These are phyloP conservation scores for Archaeoteleia sp. DNA, from an alignment of 2,888 invertebrate genomes.

Conservation along the genomic window DNA sequence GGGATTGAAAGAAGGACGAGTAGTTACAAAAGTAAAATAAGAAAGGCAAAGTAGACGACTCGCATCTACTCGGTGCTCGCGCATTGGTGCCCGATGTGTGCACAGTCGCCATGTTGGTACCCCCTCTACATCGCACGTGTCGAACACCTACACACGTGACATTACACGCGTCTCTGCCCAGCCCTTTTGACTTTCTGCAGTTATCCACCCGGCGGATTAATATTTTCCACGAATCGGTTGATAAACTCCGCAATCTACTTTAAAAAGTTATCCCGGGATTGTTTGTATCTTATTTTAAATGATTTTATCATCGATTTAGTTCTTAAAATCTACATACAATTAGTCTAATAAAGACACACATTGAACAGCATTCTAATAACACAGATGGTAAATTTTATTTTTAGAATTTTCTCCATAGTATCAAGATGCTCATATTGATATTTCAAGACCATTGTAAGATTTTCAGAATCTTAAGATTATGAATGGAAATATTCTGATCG, in stretches of 20 bases:
- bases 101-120: constrained; percentile 72
- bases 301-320: too few species aligned
- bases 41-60: constrained; percentile 41
- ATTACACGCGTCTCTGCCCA: constrained; percentile 39
- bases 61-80: constrained; percentile 70
- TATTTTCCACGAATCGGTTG: constrained; percentile 11
- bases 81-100: constrained; percentile 72
- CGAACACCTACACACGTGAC: constrained; percentile 66
- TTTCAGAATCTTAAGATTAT: too few species aligned
- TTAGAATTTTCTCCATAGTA: too few species aligned
- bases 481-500: too few species aligned
- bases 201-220: constrained; percentile 3
- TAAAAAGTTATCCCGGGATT: too few species aligned
- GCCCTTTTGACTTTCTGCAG: constrained; percentile 28
- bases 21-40: constrained; percentile 46
- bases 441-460: too few species aligned
- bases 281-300: too few species aligned
- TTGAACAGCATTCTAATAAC: too few species aligned
- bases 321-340: too few species aligned
- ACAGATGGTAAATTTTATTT: too few species aligned
- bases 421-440: too few species aligned
- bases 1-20: constrained; percentile 46
- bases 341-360: too few species aligned
- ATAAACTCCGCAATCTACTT: constrained; percentile 14
- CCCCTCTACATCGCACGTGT: constrained; percentile 59